Base-by-base conservation (phyloP, 2,113 vertebrate genomes). In the Bufo gargarizans region DNA sequence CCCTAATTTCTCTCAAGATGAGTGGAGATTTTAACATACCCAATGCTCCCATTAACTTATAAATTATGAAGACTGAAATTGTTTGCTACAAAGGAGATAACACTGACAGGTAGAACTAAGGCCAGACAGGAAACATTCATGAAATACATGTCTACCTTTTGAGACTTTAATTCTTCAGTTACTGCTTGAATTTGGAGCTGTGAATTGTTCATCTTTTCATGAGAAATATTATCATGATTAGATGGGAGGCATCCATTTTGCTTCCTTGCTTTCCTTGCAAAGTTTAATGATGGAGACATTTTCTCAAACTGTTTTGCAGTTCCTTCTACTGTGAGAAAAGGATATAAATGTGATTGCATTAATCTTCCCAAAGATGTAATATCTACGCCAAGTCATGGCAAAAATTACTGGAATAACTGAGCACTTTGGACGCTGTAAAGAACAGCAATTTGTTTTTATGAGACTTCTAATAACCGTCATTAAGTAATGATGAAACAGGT, bases 151-250 rank as follows among this genome's bases (percentile, higher is more conserved):
- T 92, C 93, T 55, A 98, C 98, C 97, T 98, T 99, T 92, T 99
- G 97, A 84, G 96, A 95, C 89, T 96, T 95, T 85, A 99, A 92
- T 90, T 99, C 97, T 80, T 96, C 94, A 3, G 92, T 92, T 86
- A 98, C 94, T 0, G 90, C 93, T 90, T 96, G 89, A 65, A 96
- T 94, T 88, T 98, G 96, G 67, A 97, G 96, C 86, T 96, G 94
- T 20, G 97, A 93, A 13, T 91, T 94, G 22, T 83, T 90, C 16
- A 85, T 90, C 85, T 93, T 93, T 78, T 97, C 95, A 19, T 91
- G 86, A 55, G 88, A 43, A 8, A 87, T 92, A 49, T 90, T 91
- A 58, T 95, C 94, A 2, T 89, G 12, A 55, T 94, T 93, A 89
- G 93, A 79, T 0, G 90, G 93, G 71, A 95, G 93, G 13, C 90